Evolutionary conservation across 2,888 invertebrate species (phyloP).

Genomic region (Agriopis leucophaearia): DNA sequence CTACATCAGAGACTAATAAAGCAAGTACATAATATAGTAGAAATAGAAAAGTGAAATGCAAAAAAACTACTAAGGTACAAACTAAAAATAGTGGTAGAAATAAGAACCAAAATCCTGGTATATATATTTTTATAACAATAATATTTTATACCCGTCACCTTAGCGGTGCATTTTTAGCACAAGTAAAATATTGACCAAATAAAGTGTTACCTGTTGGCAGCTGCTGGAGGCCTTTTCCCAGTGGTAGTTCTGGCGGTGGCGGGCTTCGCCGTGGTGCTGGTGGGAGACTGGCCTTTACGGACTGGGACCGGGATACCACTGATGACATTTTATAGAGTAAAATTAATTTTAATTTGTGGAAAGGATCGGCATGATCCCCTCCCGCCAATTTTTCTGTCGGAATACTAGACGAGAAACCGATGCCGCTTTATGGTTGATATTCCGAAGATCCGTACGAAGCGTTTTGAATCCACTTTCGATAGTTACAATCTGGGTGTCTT

Average conservation of each 20-base stretch:
- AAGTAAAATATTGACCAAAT: background rate
- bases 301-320: slow-evolving; percentile 86
- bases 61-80: background rate
- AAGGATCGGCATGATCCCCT: too few species aligned
- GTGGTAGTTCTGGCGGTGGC: slow-evolving; percentile 54
- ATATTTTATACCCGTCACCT: slow-evolving; percentile 19
- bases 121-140: background rate
- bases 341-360: too few species aligned
- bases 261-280: slow-evolving; percentile 66
- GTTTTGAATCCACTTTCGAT: too few species aligned
- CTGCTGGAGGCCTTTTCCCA: slow-evolving; percentile 71
- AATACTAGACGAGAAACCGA: too few species aligned
- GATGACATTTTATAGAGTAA: slow-evolving; percentile 18
- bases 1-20: too few species aligned
- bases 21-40: background rate
- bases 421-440: too few species aligned
- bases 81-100: background rate
- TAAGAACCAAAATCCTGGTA: slow-evolving; percentile 14
- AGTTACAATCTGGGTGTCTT: too few species aligned
- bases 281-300: slow-evolving; percentile 77
- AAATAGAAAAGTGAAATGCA: background rate
- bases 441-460: too few species aligned
- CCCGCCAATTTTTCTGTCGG: too few species aligned
- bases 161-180: slow-evolving; percentile 11
- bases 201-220: slow-evolving; percentile 71